phyloP scores from a whole-genome alignment of 2,888 invertebrate genomes.

The Belgica antarctica region DNA sequence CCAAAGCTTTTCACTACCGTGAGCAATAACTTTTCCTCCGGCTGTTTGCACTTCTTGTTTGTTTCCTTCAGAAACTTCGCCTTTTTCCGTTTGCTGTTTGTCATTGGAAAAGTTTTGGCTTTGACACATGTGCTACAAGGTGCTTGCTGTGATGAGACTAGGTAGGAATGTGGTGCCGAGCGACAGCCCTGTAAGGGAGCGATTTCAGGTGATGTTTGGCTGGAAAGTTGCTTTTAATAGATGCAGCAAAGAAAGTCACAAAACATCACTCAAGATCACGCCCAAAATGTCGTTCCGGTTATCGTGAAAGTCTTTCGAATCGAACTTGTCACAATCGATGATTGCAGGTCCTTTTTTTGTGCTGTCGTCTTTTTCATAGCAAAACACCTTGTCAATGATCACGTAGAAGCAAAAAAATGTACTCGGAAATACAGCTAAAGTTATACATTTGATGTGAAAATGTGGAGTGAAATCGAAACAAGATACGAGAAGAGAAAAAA shows the following conservation, averaged over 20 bases:
- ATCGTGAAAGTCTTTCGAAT: no score
- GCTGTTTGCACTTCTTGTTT: constrained; percentile 23
- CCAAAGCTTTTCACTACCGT: neutral
- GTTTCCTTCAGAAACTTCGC: neutral
- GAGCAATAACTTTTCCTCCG: constrained; percentile 17
- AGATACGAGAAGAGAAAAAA: neutral
- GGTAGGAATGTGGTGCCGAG: no score
- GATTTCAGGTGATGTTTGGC: no score
- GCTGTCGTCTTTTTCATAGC: neutral
- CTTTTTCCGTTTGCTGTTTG: neutral
- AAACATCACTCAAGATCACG: no score
- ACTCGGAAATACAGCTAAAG: constrained; percentile 12
- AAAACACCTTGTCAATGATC: constrained; percentile 18
- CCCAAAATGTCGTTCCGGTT: no score
- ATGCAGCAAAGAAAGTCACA: no score
- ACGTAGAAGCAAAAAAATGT: constrained; percentile 7
- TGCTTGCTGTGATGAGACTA: no score
- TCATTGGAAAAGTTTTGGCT: constrained; percentile 16
- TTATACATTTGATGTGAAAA: constrained; percentile 8
- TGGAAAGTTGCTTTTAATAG: no score
- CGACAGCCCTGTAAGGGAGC: no score
- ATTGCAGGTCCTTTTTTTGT: neutral
- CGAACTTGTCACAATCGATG: no score
- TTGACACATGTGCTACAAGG: constrained; percentile 27
- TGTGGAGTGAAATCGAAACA: neutral